Base-by-base conservation (phyloP, 1,140 invertebrate genomes). In the Mylabris phalerata region DNA sequence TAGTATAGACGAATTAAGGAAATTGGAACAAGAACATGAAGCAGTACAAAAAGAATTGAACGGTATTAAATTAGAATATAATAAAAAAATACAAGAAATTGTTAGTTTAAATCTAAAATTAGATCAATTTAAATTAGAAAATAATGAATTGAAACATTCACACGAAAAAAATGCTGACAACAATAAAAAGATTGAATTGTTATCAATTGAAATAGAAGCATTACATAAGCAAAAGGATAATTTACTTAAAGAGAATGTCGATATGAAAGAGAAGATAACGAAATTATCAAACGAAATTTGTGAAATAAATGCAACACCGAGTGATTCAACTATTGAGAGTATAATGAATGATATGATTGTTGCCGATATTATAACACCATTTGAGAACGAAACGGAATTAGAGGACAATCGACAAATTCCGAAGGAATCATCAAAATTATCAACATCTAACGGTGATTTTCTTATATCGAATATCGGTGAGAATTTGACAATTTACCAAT, bases 291-390 rank as follows among this genome's bases (percentile, higher is more conserved):
- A 48, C 27, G 2, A 48, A 26, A 27, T n/a, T 13, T 4, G 48
- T 49, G 48, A 49, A 49, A 3, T 13, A 3, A 49, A 27, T 43
- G 27, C 9, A 13, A 52, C 50, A 9, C 50, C 50, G 7, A 52
- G 7, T 24, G 41, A 52, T 43, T 25, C 24, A 52, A 43, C 42
- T n/a, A 25, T 52, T 52, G 10, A 26, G 27, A 13, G 19, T n/a
- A 52, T 52, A 52, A 43, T 52, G 50, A 27, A 52, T 25, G 5
- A 52, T 9, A 52, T 52, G 50, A 19, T 24, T 2, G 2, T 52
- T 19, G 25, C 50, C 3, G 26, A 19, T 27, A 43, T 24, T 25
- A 9, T 52, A 19, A 43, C 50, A 7, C 50, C 50, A 9, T 19
- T 52, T 10, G 19, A 10, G n/a, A 11, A 25, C 9, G 9, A 2